Conservation (phyloP, 1,140 invertebrate genomes). For the Amyelois transitella region DNA sequence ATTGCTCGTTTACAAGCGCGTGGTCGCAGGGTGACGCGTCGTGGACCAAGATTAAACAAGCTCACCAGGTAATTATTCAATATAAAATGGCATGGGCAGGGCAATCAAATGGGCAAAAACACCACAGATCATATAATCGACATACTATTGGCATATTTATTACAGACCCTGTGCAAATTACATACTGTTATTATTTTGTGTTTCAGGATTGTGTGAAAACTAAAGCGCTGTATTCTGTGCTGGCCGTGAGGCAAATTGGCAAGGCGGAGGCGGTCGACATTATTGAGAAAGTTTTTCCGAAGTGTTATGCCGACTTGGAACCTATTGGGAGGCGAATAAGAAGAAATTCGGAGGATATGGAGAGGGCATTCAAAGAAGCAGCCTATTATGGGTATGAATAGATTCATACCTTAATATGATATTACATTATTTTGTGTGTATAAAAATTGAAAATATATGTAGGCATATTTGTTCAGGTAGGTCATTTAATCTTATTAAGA, state of each 20-base stretch:
- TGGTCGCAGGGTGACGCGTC: slow-evolving; percentile 85
- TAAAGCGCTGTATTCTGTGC: slow-evolving; percentile 88
- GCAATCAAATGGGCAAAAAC: neutral
- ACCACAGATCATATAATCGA: neutral
- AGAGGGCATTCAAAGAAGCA: slow-evolving; percentile 85
- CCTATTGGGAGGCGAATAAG: slow-evolving; percentile 90
- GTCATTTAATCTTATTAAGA: too few relatives aligned
- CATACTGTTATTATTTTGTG: too few relatives aligned
- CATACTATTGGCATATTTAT: neutral
- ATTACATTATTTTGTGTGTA: neutral
- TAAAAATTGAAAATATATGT: too few relatives aligned
- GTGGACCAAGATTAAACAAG: slow-evolving; percentile 81
- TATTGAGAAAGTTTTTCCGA: slow-evolving; percentile 92
- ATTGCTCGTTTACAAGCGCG: slow-evolving; percentile 91
- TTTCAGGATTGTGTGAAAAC: slow-evolving; percentile 91
- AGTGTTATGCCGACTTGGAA: slow-evolving; percentile 95
- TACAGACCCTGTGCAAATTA: too few relatives aligned
- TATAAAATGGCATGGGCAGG: too few relatives aligned
- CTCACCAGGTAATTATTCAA: slow-evolving; percentile 63
- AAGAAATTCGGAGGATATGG: slow-evolving; percentile 84
- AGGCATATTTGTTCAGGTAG: too few relatives aligned
- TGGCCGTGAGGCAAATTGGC: slow-evolving; percentile 85
- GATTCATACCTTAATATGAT: neutral
- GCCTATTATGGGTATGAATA: slow-evolving; percentile 87
- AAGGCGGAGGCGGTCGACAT: slow-evolving; percentile 82